Evolutionary conservation across 1,140 invertebrate species (phyloP), one percentile per base, ranked within the genome.

Genomic region (Drosophila bipectinata): DNA sequence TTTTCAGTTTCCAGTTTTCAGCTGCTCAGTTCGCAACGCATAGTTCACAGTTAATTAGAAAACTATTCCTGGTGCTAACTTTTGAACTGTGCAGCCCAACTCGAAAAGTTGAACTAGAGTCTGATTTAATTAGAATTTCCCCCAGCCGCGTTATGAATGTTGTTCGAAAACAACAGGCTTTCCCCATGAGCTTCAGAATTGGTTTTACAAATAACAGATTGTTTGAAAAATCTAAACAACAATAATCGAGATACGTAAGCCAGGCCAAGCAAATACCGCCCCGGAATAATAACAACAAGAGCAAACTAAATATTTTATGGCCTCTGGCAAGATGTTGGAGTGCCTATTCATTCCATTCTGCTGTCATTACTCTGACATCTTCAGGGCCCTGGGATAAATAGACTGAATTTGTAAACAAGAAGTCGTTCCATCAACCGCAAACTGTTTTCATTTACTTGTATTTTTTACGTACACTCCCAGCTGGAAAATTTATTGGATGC

Each of bases 31-130:
- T 45, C 48, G 63, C 63, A 39, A 39, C 72, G 71, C 79, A 83
- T 84, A 83, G 80, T 83, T 84, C 76, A 79, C 67, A 84, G 80
- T 84, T 84, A 84, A 84, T 84, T 84, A 84, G 80, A 84, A 84
- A 84, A 85, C 81, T 85, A 84, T 84, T 84, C 73, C 63, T 57
- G 54, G 73, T 57, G 58, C 78, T 44, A 84, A 84, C 81, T 84
- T 80, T 77, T 80, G 77, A 85, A 81, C 79, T 82, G 54, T 18
- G 41, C 51, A 15, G 24, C 39, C 62, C 21, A 21, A 54, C 54
- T 72, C 21, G 41, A n/a, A 74, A 60, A 53, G 52, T 72, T 30
- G 18, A 21, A 37, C 34, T 49, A 45, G 44, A 58, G 78, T 56
- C 45, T 39, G 62, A 76, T 81, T 81, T 81, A 81, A 81, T 81